phyloP scores from a whole-genome alignment of 2,888 invertebrate species.

The Phaedon cochleariae region DNA sequence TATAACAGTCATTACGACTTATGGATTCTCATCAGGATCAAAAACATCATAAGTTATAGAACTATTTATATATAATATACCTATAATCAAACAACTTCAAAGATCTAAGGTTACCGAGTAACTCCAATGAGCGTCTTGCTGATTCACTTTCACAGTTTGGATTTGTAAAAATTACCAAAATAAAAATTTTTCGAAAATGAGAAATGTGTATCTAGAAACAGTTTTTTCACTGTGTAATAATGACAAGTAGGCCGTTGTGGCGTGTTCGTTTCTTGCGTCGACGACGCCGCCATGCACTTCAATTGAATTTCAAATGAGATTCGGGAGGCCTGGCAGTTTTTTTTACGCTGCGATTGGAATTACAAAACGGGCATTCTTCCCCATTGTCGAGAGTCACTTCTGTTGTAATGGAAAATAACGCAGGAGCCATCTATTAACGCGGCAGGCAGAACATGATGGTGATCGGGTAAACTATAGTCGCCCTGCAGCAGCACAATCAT shows the following conservation, averaged over 20 bases:
- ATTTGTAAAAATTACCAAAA: too few species aligned
- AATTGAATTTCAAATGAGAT: slow-evolving; percentile 57
- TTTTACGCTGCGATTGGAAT: slow-evolving; percentile 47
- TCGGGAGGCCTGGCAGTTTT: slow-evolving; percentile 42
- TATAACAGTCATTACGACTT: too few species aligned
- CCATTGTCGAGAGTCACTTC: slow-evolving; percentile 46
- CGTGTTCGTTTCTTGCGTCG: slow-evolving; percentile 41
- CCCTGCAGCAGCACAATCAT: too few species aligned
- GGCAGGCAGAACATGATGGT: slow-evolving; percentile 26
- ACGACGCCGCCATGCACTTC: slow-evolving; percentile 52
- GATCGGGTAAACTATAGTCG: neutral
- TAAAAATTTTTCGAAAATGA: too few species aligned
- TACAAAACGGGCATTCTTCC: slow-evolving; percentile 46
- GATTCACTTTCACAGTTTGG: too few species aligned
- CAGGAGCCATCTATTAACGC: slow-evolving; percentile 39
- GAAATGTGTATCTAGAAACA: too few species aligned
- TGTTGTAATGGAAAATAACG: slow-evolving; percentile 49
- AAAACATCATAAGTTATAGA: too few species aligned
- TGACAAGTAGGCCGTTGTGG: slow-evolving; percentile 5
- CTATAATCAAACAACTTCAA: too few species aligned
- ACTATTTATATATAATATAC: too few species aligned
- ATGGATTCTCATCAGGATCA: too few species aligned
- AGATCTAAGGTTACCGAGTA: too few species aligned
- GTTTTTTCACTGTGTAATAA: neutral
- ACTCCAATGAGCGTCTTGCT: too few species aligned